These are phyloP conservation scores for Spodoptera littoralis DNA, from an alignment of 2,888 invertebrate species.

Conservation along the genomic window DNA sequence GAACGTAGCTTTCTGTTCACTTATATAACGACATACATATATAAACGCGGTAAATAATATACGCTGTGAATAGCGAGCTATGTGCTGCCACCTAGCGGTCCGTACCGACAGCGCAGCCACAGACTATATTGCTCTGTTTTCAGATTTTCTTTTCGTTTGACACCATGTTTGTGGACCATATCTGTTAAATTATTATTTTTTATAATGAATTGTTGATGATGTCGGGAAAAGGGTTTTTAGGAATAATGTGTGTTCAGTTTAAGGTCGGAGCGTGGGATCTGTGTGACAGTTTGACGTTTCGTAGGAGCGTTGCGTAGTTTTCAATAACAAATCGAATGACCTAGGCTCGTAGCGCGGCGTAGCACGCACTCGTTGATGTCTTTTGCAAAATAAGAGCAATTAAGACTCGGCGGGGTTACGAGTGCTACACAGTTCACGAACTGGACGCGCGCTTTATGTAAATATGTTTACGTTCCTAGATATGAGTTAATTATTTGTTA, in stretches of 20 bases:
- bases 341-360: conserved; percentile 61
- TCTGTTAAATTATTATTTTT: conserved; percentile 53
- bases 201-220: conserved; percentile 47
- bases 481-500: conserved; percentile 5
- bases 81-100: conserved; percentile 88
- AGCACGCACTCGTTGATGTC: conserved; percentile 66
- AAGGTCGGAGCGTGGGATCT: conserved; percentile 10
- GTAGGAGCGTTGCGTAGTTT: conserved; percentile 39
- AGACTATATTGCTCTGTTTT: conserved; percentile 74
- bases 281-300: conserved; percentile 45
- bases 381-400: conserved; percentile 64
- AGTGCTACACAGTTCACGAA: conserved; percentile 44
- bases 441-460: conserved; percentile 8
- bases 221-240: conserved; percentile 17
- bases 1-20: conserved; percentile 88
- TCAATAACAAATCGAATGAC: conserved; percentile 54
- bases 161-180: conserved; percentile 70
- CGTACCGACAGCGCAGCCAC: conserved; percentile 71
- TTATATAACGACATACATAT: conserved; percentile 87
- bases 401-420: conserved; percentile 40
- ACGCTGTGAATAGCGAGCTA: conserved; percentile 84
- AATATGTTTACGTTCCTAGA: conserved; percentile 22
- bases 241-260: conserved; percentile 13
- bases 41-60: conserved; percentile 86
- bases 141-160: conserved; percentile 75